phyloP scores from a whole-genome alignment of 1,140 invertebrate genomes.

The Physella acuta region DNA sequence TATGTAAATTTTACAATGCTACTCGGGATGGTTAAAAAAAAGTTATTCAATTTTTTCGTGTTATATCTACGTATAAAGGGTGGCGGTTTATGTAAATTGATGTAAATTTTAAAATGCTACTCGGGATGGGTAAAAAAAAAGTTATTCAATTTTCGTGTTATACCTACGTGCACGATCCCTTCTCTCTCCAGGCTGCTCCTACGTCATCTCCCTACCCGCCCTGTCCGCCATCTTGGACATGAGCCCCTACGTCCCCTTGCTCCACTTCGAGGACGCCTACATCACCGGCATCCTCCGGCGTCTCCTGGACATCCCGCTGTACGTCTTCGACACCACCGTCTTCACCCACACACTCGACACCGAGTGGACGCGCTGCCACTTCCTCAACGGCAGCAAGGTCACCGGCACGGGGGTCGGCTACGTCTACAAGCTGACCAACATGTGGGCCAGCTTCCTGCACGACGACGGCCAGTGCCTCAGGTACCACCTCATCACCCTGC shows the following conservation, averaged over 20 bases:
- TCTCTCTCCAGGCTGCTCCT: conserved; percentile 29
- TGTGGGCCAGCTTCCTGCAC: neutral
- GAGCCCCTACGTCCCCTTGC: conserved; percentile 38
- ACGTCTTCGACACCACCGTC: conserved; percentile 23
- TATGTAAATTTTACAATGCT: too few species aligned
- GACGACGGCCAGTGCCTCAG: neutral
- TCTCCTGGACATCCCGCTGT: conserved; percentile 18
- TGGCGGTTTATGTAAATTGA: too few species aligned
- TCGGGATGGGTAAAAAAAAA: too few species aligned
- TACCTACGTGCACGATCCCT: neutral
- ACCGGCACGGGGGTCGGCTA: conserved; percentile 10
- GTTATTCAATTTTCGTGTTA: too few species aligned
- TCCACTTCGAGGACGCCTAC: conserved; percentile 60
- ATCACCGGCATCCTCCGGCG: conserved; percentile 58
- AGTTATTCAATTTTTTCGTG: too few species aligned
- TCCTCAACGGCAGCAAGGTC: conserved; percentile 9
- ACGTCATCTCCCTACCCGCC: conserved; percentile 43
- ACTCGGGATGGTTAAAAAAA: too few species aligned
- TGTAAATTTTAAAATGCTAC: too few species aligned
- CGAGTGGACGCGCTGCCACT: conserved; percentile 6
- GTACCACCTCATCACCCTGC: neutral
- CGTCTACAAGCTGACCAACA: neutral
- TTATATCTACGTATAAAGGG: too few species aligned
- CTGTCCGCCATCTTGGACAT: conserved; percentile 34
- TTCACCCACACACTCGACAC: conserved; percentile 19